Conservation (phyloP, 2,797 vertebrate species). For the Microctenopoma stevenorrisi region DNA sequence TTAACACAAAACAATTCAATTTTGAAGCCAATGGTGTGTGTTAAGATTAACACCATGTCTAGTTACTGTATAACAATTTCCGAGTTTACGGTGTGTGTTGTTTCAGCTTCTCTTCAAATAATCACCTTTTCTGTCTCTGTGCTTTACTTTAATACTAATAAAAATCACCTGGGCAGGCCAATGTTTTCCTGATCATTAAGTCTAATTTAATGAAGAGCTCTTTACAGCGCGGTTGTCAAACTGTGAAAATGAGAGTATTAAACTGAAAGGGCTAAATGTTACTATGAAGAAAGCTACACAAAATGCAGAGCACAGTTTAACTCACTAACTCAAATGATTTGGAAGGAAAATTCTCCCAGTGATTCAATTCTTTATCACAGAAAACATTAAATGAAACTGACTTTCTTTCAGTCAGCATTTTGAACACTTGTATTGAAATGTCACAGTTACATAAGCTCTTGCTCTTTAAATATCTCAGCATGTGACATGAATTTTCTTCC, state of each 20-base stretch:
- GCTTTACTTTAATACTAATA: conserved; percentile 24
- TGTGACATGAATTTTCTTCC: conserved; percentile 45
- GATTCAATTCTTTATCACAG: conserved; percentile 54
- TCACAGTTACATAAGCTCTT: conserved; percentile 53
- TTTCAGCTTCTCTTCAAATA: neutral
- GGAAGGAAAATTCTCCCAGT: conserved; percentile 23
- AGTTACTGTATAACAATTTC: neutral
- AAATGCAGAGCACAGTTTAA: conserved; percentile 18
- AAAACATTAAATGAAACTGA: conserved; percentile 60
- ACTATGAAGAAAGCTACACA: conserved; percentile 4
- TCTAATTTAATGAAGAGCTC: conserved; percentile 50
- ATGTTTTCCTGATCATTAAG: conserved; percentile 38
- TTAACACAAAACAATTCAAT: neutral
- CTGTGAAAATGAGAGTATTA: conserved; percentile 30
- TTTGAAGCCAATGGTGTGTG: neutral
- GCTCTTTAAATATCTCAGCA: conserved; percentile 28
- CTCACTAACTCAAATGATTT: conserved; percentile 48
- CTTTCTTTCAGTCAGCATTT: conserved; percentile 64
- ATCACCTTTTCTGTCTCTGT: conserved; percentile 8
- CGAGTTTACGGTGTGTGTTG: no score
- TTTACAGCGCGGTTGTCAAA: conserved; percentile 43
- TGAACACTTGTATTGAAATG: conserved; percentile 57
- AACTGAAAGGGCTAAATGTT: conserved; percentile 35
- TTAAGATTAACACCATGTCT: neutral
- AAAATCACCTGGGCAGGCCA: conserved; percentile 3